phyloP scores from a whole-genome alignment of 2,113 vertebrate species.

The Ceyx cyanopectus region DNA sequence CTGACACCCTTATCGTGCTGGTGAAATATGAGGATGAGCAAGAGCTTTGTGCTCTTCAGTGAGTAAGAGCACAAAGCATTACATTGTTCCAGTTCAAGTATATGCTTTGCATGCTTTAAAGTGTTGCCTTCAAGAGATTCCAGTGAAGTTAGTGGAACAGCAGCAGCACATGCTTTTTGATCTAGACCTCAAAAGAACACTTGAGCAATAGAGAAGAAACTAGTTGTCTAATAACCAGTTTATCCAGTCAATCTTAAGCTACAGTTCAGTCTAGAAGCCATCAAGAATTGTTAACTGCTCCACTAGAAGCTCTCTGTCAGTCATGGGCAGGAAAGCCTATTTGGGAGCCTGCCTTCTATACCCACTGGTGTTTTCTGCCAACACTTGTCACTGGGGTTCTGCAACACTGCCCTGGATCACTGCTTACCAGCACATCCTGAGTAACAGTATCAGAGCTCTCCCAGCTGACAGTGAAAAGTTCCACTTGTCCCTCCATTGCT shows the following conservation, averaged over 20 bases:
- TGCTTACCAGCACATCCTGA: neutral
- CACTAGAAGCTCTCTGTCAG: neutral
- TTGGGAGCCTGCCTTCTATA: neutral
- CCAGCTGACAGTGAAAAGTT: neutral
- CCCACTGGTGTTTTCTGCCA: neutral
- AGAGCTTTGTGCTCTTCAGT: neutral
- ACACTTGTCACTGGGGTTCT: neutral
- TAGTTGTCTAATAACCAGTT: neutral
- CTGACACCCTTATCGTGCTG: neutral
- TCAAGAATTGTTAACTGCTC: neutral
- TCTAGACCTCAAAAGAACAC: conserved; percentile 56
- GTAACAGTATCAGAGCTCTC: neutral
- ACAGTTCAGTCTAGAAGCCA: neutral
- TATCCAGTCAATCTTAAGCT: neutral
- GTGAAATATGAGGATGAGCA: conserved; percentile 54
- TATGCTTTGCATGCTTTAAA: conserved; percentile 42
- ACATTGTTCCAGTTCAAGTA: neutral
- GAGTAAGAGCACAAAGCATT: conserved; percentile 26
- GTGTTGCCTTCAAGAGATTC: conserved; percentile 24
- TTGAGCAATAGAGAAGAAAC: conserved; percentile 67
- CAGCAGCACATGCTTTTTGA: conserved; percentile 57
- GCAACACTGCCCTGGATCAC: neutral
- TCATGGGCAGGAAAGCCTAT: neutral
- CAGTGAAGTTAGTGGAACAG: conserved; percentile 54
- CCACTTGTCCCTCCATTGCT: neutral